Percentiles rank a stretch among this genome's conserved stretches.
These are phyloP conservation scores for Drosophila yakuba DNA, from an alignment of 1,140 invertebrate genomes.

Conservation along the genomic window DNA sequence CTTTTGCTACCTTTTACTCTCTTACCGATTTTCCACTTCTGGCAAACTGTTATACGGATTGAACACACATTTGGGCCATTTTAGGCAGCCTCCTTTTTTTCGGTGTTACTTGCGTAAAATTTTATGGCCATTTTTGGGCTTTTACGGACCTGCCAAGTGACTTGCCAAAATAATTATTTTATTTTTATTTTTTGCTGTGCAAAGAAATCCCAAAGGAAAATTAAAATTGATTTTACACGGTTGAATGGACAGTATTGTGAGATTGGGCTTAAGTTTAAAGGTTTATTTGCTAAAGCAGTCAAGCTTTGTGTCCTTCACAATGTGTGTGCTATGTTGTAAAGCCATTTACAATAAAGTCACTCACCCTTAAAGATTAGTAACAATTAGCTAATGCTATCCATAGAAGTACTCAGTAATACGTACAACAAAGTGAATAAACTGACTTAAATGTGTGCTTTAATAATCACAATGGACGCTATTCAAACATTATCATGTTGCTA, in stretches of 20 bases:
- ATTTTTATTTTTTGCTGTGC: constrained; percentile 1
- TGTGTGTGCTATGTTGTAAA: no score
- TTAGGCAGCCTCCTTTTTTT: constrained; percentile 27
- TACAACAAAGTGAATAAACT: neutral
- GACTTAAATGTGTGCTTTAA: neutral
- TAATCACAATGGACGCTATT: neutral
- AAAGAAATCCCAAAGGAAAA: constrained; percentile 50
- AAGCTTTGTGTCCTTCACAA: neutral
- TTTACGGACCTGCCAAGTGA: constrained; percentile 54
- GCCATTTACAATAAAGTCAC: no score
- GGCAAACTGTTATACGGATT: constrained; percentile 59
- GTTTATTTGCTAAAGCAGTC: constrained; percentile 2
- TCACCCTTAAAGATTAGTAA: no score
- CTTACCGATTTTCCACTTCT: constrained; percentile 10
- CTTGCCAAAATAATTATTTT: constrained; percentile 47
- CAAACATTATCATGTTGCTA: neutral
- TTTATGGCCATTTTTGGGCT: constrained; percentile 47
- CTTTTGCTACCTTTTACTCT: constrained; percentile 16
- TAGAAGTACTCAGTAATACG: neutral
- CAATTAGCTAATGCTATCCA: no score
- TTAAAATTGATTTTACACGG: constrained; percentile 74
- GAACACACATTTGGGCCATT: constrained; percentile 17
- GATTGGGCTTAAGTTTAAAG: neutral
- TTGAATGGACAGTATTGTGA: constrained; percentile 7
- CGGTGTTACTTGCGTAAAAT: constrained; percentile 53